A percentile compares a stretch with the other conserved stretches of the same genome.
Conservation (phyloP, 2,888 invertebrate genomes). For the Euphydryas editha region DNA sequence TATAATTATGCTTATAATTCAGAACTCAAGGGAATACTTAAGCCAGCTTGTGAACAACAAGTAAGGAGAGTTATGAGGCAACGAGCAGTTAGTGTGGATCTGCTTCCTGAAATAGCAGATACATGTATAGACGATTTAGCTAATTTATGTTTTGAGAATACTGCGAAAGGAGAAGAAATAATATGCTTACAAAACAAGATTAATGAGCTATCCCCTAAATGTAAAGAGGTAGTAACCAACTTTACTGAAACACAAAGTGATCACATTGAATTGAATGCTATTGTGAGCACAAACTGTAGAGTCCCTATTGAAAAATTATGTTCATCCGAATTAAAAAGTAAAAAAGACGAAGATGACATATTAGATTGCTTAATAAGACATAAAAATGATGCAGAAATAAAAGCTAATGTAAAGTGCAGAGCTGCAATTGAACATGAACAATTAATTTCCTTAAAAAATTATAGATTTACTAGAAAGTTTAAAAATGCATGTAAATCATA, state of each 20-base stretch:
- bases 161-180: conserved; percentile 96
- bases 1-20: conserved; percentile 88
- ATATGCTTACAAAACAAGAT: conserved; percentile 94
- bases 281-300: conserved; percentile 92
- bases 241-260: conserved; percentile 96
- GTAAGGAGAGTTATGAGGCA: conserved; percentile 96
- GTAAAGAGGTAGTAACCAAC: conserved; percentile 90
- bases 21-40: conserved; percentile 78
- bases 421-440: conserved; percentile 99
- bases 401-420: conserved; percentile 91
- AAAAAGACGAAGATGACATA: conserved; percentile 92
- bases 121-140: conserved; percentile 94
- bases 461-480: conserved; percentile 96
- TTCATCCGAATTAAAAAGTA: conserved; percentile 85
- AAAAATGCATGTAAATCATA: conserved; percentile 95
- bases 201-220: conserved; percentile 86
- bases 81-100: conserved; percentile 94
- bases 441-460: conserved; percentile 95
- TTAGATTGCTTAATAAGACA: conserved; percentile 97
- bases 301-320: conserved; percentile 91
- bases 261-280: conserved; percentile 94
- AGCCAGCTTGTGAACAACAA: conserved; percentile 87
- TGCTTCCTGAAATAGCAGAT: conserved; percentile 97
- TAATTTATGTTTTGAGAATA: conserved; percentile 91
- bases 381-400: conserved; percentile 93